phyloP scores from a whole-genome alignment of 1,140 invertebrate genomes.

The Temnothorax curvispinosus region DNA sequence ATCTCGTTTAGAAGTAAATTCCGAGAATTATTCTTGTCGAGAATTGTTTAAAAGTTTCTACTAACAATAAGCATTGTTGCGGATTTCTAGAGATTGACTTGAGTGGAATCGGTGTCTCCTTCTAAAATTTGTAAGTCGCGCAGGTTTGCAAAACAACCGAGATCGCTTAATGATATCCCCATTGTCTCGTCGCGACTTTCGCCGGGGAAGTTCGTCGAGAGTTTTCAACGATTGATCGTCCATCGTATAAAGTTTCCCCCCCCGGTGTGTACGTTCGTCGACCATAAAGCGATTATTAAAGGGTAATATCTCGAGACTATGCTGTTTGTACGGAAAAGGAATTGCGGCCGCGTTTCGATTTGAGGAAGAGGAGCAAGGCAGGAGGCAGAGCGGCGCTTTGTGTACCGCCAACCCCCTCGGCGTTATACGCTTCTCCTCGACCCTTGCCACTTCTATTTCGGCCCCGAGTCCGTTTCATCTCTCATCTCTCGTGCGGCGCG shows the following conservation, averaged over 20 bases:
- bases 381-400: constrained; percentile 17
- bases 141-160: neutral
- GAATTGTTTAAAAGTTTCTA: neutral
- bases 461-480: constrained; percentile 35
- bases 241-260: constrained; percentile 20
- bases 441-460: constrained; percentile 52
- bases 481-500: constrained; percentile 1
- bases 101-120: neutral
- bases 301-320: constrained; percentile 3
- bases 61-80: neutral
- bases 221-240: constrained; percentile 31
- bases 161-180: neutral
- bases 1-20: neutral
- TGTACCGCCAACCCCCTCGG: neutral
- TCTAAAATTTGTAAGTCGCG: neutral
- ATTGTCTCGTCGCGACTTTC: neutral
- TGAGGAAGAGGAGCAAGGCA: neutral
- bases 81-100: neutral
- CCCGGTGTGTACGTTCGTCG: neutral
- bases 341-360: constrained; percentile 12
- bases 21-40: neutral
- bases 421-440: constrained; percentile 20
- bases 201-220: neutral
- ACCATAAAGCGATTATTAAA: constrained; percentile 36
- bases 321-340: neutral